Percentiles rank a stretch among this genome's conserved stretches.
Evolutionary conservation across 37 sponge, comb jelly and placozoan species (phyloP).

Genomic region (Beroe forskalii): DNA sequence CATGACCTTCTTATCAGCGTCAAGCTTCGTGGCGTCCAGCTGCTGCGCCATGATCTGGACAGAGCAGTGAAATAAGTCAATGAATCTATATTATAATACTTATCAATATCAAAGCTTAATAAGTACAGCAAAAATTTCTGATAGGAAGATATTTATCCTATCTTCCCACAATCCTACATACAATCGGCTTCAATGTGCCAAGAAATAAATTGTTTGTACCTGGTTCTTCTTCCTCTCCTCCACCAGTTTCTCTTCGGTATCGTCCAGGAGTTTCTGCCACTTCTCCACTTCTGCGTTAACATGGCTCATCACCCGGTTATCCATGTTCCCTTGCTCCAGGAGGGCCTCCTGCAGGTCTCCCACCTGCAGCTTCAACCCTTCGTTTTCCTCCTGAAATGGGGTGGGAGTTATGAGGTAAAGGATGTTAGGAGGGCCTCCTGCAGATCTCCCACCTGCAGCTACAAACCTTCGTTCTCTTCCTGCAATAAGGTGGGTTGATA

Average conservation of each 20-base stretch:
- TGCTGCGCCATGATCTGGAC: constrained; percentile 25
- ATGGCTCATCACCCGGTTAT: constrained; percentile 41
- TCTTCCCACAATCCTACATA: too few species aligned
- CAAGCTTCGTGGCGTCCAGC: constrained; percentile 29
- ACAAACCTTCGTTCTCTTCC: constrained; percentile 27
- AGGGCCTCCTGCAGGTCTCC: constrained; percentile 3
- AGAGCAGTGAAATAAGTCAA: background rate
- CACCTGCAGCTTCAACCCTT: constrained; percentile 19
- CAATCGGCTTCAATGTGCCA: too few species aligned
- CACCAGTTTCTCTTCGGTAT: constrained; percentile 31
- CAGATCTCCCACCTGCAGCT: constrained; percentile 26
- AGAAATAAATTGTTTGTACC: too few species aligned
- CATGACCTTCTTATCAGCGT: constrained; percentile 63
- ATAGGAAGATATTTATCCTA: too few species aligned
- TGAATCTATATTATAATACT: background rate
- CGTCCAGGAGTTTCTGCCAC: background rate
- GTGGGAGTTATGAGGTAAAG: too few species aligned
- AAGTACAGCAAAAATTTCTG: background rate
- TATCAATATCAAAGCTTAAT: background rate
- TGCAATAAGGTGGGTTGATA: too few species aligned
- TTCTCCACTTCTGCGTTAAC: constrained; percentile 55
- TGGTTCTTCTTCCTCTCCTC: constrained; percentile 19
- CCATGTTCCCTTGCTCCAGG: constrained; percentile 3
- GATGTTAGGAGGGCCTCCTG: background rate
- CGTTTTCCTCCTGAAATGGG: constrained; percentile 39